phyloP scores from a whole-genome alignment of 2,888 invertebrate genomes.

The Caenorhabditis virilis region DNA sequence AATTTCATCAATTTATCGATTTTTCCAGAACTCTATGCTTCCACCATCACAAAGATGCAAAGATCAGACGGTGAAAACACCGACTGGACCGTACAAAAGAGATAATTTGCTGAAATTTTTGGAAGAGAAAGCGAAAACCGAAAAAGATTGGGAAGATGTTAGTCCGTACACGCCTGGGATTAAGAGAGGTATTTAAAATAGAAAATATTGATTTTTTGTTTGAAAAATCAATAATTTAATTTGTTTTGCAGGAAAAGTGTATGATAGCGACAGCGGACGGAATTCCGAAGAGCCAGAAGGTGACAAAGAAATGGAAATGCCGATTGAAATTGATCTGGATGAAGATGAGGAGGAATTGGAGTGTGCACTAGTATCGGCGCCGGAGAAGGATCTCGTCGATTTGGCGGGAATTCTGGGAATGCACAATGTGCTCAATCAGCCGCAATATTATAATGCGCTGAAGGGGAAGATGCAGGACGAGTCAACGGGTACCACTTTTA shows the following conservation, averaged over 20 bases:
- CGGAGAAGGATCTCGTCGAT: slow-evolving; percentile 96
- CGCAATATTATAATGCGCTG: slow-evolving; percentile 93
- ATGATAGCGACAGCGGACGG: slow-evolving; percentile 47
- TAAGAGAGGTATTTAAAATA: slow-evolving; percentile 84
- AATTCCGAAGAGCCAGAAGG: slow-evolving; percentile 35
- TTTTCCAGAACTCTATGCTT: slow-evolving; percentile 88
- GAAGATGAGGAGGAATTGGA: slow-evolving; percentile 75
- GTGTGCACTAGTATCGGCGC: slow-evolving; percentile 83
- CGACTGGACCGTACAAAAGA: slow-evolving; percentile 88
- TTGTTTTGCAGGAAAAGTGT: slow-evolving; percentile 32
- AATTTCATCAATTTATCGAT: too few species aligned
- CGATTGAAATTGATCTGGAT: slow-evolving; percentile 67
- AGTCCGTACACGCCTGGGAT: slow-evolving; percentile 90
- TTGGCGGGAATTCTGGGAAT: slow-evolving; percentile 92
- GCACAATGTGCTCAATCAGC: slow-evolving; percentile 99
- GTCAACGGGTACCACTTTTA: slow-evolving; percentile 64
- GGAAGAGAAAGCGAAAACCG: slow-evolving; percentile 95
- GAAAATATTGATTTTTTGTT: not conserved
- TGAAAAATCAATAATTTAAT: not conserved
- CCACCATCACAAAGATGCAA: slow-evolving; percentile 93
- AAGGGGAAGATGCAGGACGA: slow-evolving; percentile 69
- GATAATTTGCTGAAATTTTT: slow-evolving; percentile 93
- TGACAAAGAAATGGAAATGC: slow-evolving; percentile 60
- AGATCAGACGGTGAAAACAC: slow-evolving; percentile 91
- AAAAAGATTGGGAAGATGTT: slow-evolving; percentile 92